Evolutionary conservation across 2,888 invertebrate genomes (phyloP).

Genomic region (Drosophila neutralis): DNA sequence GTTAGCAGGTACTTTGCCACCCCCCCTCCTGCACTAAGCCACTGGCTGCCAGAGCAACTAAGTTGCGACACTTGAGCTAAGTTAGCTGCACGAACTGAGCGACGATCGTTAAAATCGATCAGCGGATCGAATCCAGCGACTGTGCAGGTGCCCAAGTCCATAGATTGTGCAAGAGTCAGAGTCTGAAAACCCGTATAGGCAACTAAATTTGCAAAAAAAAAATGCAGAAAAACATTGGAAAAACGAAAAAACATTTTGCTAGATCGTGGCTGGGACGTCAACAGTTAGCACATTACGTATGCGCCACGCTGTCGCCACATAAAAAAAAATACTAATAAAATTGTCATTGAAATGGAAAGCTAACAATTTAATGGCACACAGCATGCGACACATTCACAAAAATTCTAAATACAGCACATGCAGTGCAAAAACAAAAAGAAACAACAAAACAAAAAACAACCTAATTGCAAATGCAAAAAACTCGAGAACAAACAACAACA

Average conservation of each 20-base stretch:
- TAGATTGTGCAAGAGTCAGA: slow-evolving; percentile 52
- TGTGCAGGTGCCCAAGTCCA: slow-evolving; percentile 63
- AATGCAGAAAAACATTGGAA: background rate
- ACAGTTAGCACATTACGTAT: slow-evolving; percentile 48
- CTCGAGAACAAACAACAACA: slow-evolving; percentile 1
- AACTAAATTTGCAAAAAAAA: slow-evolving; percentile 23
- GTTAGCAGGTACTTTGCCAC: background rate
- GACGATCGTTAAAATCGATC: slow-evolving; percentile 51
- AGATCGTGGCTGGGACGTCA: slow-evolving; percentile 59
- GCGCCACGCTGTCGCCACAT: slow-evolving; percentile 43
- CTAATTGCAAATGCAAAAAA: slow-evolving; percentile 63
- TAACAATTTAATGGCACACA: slow-evolving; percentile 51
- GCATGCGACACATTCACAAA: slow-evolving; percentile 51
- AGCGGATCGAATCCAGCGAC: slow-evolving; percentile 25
- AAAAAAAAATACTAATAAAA: slow-evolving; percentile 22
- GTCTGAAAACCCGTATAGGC: slow-evolving; percentile 21
- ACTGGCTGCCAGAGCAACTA: background rate
- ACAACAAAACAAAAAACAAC: slow-evolving; percentile 16
- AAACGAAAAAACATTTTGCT: slow-evolving; percentile 19
- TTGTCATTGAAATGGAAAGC: slow-evolving; percentile 74
- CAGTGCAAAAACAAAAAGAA: background rate
- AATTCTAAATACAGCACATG: slow-evolving; percentile 22
- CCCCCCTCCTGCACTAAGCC: background rate
- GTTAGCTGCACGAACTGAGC: slow-evolving; percentile 41
- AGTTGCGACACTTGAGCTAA: slow-evolving; percentile 43